Conservation (phyloP, 2,113 vertebrate species). For the Corythornis madagascariensis region DNA sequence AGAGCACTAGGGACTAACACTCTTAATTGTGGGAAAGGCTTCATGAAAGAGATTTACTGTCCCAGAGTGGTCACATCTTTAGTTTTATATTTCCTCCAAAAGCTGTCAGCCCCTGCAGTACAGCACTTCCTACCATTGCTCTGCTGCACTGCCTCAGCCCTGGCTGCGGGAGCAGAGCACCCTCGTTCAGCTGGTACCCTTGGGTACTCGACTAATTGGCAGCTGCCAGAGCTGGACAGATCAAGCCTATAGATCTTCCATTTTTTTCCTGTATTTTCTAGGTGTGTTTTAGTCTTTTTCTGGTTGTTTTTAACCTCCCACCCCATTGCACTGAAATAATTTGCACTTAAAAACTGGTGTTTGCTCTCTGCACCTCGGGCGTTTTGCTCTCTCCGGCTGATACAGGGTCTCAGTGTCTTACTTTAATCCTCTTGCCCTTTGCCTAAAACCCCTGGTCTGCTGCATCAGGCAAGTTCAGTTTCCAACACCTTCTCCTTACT, state of each 20-base stretch:
- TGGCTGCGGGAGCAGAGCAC: neutral
- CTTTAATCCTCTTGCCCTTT: slow-evolving; percentile 17
- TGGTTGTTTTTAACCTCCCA: neutral
- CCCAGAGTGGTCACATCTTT: slow-evolving; percentile 67
- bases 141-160: neutral
- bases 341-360: neutral
- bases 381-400: neutral
- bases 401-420: rapidly evolving
- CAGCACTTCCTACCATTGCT: slow-evolving; percentile 17
- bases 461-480: neutral
- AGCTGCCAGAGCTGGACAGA: neutral
- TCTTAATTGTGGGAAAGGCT: slow-evolving; percentile 67
- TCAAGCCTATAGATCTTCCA: neutral
- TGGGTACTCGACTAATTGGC: neutral
- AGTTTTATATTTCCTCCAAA: slow-evolving; percentile 66
- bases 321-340: neutral
- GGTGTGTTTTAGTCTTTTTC: neutral
- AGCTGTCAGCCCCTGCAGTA: slow-evolving; percentile 13
- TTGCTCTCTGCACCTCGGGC: neutral
- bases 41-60: slow-evolving; percentile 67
- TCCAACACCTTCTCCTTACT: neutral
- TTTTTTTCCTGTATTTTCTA: neutral
- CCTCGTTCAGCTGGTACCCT: neutral
- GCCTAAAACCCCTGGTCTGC: neutral
- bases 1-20: slow-evolving; percentile 31